Conservation (phyloP, 2,113 vertebrate genomes). For the Hucho hucho region DNA sequence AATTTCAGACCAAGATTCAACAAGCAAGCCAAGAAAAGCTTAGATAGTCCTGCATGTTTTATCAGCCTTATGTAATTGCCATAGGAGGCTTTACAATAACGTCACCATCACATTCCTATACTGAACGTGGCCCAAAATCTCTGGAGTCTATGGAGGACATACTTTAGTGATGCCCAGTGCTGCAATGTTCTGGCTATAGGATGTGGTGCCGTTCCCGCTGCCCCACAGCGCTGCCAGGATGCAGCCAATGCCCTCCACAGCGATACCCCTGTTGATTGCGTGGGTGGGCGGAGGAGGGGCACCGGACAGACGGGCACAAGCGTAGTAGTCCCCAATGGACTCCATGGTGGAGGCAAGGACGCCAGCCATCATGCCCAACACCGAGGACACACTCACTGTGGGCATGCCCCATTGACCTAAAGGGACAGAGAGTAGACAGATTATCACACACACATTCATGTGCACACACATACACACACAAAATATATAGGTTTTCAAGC, state of each 20-base stretch:
- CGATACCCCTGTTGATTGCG: slow-evolving; percentile 78
- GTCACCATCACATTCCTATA: no score
- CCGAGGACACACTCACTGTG: slow-evolving; percentile 75
- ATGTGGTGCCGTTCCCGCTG: slow-evolving; percentile 79
- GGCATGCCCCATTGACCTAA: slow-evolving; percentile 79
- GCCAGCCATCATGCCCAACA: slow-evolving; percentile 78
- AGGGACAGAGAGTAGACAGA: not conserved
- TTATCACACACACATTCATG: not conserved
- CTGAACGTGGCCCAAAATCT: not conserved
- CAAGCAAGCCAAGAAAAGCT: no score
- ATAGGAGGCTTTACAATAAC: no score
- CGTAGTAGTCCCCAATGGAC: slow-evolving; percentile 79
- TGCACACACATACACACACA: not conserved
- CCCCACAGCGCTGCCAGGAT: slow-evolving; percentile 78
- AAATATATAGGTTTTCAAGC: not conserved
- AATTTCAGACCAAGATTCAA: not conserved
- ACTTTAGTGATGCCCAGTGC: slow-evolving; percentile 82
- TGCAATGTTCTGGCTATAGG: slow-evolving; percentile 81
- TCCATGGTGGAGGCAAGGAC: slow-evolving; percentile 79
- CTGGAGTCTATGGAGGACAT: not conserved
- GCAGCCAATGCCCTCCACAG: slow-evolving; percentile 77
- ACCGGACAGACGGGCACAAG: slow-evolving; percentile 75
- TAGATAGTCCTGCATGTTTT: no score
- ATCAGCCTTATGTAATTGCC: no score
- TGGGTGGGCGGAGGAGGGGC: slow-evolving; percentile 77